Conservation (phyloP, 2,888 invertebrate genomes). For the Euzetes globulus region DNA sequence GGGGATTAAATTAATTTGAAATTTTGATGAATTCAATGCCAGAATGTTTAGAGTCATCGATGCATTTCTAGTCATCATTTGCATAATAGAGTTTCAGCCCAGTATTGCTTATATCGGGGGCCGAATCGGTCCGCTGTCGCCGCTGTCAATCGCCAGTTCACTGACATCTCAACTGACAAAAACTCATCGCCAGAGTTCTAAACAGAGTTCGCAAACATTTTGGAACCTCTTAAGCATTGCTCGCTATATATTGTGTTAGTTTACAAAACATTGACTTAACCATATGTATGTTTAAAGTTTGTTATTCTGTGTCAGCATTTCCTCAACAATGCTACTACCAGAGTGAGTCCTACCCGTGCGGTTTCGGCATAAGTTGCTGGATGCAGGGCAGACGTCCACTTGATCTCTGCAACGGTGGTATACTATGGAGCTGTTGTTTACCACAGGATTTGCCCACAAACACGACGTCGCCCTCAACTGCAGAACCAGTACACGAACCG, state of each 20-base stretch:
- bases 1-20: background rate
- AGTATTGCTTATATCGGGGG: background rate
- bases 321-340: slow-evolving; percentile 60
- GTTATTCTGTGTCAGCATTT: slow-evolving; percentile 46
- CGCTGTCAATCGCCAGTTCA: slow-evolving; percentile 22
- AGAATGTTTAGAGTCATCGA: slow-evolving; percentile 34
- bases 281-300: background rate
- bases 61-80: slow-evolving; percentile 35
- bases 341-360: slow-evolving; percentile 77
- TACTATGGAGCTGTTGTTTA: slow-evolving; percentile 91
- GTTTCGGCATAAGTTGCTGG: slow-evolving; percentile 81
- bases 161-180: slow-evolving; percentile 1
- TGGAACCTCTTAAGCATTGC: slow-evolving; percentile 41
- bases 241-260: slow-evolving; percentile 42
- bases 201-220: slow-evolving; percentile 33
- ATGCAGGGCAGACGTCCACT: slow-evolving; percentile 76
- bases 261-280: background rate
- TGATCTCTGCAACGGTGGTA: slow-evolving; percentile 81
- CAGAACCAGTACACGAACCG: slow-evolving; percentile 40
- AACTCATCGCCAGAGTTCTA: slow-evolving; percentile 24
- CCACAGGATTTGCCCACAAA: slow-evolving; percentile 53
- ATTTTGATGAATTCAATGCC: background rate
- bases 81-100: slow-evolving; percentile 29
- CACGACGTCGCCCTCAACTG: background rate
- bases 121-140: background rate